Base-by-base conservation (phyloP, 2,888 invertebrate species). In the Eupithecia inturbata region DNA sequence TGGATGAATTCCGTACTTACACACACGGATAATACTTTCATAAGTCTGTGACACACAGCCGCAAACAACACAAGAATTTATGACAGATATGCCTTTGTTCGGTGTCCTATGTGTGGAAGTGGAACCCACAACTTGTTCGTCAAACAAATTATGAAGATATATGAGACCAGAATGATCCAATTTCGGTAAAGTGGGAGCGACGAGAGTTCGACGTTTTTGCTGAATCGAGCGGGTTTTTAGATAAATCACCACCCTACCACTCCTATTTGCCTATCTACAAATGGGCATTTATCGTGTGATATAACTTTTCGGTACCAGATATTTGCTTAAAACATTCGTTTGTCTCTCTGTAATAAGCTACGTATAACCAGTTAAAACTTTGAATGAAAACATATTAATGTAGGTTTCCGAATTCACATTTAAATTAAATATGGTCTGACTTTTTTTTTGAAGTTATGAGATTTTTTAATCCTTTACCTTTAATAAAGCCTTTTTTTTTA, bases 161-260 rank as follows among this genome's bases (percentile, higher is more conserved):
- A 92, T 92, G 88, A 88, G 85, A 84, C 89, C 88, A 89, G 88
- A 91, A 91, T 91, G 89, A 90, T 92, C 91, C 92, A 92, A 93
- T 94, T 93, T 91, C 86, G 88, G 88, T 88, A 92, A 92, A 93
- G 92, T 93, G 90, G 89, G 86, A 88, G 87, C 89, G 91, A 88
- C 88, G 88, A 89, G 89, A 91, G 87, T 93, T 93, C 91, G 91
- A 92, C 90, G 82, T 89, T 88, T 89, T 88, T 84, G 88, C 88
- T 88, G 91, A 91, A 92, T 91, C 92, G 91, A 91, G 91, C 90
- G 91, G 91, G 91, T 92, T 94, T 93, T 92, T 88, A 92, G 91
- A 93, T 92, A 93, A 92, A 94, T 94, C 88, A 90, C 86, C 88
- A 87, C 89, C 88, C 89, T 90, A 89, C 86, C 88, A 87, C 86